Base-by-base conservation (phyloP, 2,113 vertebrate genomes). In the Lepisosteus osseus region DNA sequence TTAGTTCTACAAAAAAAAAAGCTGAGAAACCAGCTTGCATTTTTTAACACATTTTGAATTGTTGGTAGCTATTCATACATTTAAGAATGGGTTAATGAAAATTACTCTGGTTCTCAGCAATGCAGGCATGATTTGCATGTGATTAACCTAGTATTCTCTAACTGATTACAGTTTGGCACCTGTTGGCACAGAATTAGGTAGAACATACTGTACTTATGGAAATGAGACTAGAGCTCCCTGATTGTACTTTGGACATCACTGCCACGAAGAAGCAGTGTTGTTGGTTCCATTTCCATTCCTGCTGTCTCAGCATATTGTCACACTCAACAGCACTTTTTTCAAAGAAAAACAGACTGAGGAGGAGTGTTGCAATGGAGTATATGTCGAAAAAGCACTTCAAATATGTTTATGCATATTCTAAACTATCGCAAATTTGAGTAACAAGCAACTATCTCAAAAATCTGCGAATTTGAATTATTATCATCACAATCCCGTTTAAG, bases 131-230 rank as follows among this genome's bases (percentile, higher is more conserved):
- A 88, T 85, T 84, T 79, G 87, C 85, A 74, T 85, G 79, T 64
- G 73, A 85, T 89, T 83, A 86, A 86, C 84, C 82, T 83, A 81
- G 69, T 90, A 82, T 86, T 81, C 84, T 90, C 86, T 85, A 90
- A 84, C 78, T 71, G 85, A 81, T 93, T 91, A 91, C 90, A 90
- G 90, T 95, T 97, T 97, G 94, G 95, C 95, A 96, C 94, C 81
- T 90, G n/a, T 84, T 82, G 80, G 87, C 87, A 87, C 83, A 87
- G 87, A 43, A 86, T 86, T 83, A 88, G 87, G 89, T 86, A 85
- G 84, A 77, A 78, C 82, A 84, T 79, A 86, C 8, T 83, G 88
- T 29, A 29, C 78, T 78, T 77, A 82, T 86, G 83, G 84, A 79
- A 77, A 82, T 1, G 82, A 83, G 65, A 59, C 14, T 13, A 17